Percentiles rank a stretch among this genome's conserved stretches.
phyloP scores from a whole-genome alignment of 2,888 invertebrate species.

The Drepana falcataria region DNA sequence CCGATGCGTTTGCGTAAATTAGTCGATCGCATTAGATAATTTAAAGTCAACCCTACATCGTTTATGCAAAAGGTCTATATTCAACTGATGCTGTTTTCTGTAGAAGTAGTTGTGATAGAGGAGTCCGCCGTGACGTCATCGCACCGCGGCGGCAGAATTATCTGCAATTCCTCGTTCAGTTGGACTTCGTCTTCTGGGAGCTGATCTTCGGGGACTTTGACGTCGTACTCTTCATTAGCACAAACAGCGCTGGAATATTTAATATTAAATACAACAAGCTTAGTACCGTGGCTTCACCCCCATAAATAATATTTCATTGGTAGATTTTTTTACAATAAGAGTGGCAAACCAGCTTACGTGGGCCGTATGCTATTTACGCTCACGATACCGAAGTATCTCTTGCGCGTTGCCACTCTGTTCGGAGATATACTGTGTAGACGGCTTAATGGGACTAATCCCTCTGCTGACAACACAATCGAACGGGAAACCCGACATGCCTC shows the following conservation, averaged over 20 bases:
- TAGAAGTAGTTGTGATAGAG: slow-evolving; percentile 32
- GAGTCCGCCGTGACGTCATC: slow-evolving; percentile 56
- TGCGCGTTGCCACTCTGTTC: too few relatives aligned
- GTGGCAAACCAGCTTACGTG: too few relatives aligned
- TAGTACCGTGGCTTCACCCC: too few relatives aligned
- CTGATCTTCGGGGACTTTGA: slow-evolving; percentile 40
- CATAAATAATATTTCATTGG: too few relatives aligned
- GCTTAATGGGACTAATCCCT: too few relatives aligned
- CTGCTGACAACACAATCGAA: too few relatives aligned
- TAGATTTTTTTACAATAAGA: too few relatives aligned
- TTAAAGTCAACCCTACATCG: slow-evolving; percentile 8
- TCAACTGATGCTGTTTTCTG: slow-evolving; percentile 21
- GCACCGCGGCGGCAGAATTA: slow-evolving; percentile 62
- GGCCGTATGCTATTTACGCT: too few relatives aligned
- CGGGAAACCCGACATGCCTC: too few relatives aligned
- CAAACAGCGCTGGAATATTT: slow-evolving; percentile 36
- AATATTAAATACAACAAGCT: too few relatives aligned
- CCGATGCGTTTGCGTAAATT: slow-evolving; percentile 14
- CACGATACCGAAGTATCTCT: too few relatives aligned
- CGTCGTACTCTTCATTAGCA: slow-evolving; percentile 48
- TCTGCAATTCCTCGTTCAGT: slow-evolving; percentile 61
- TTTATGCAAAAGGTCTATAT: slow-evolving; percentile 5
- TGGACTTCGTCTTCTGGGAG: slow-evolving; percentile 60
- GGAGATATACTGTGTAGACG: too few relatives aligned
- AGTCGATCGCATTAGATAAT: slow-evolving; percentile 27